Conservation (phyloP, 1,140 invertebrate species). For the Ceratitis capitata region DNA sequence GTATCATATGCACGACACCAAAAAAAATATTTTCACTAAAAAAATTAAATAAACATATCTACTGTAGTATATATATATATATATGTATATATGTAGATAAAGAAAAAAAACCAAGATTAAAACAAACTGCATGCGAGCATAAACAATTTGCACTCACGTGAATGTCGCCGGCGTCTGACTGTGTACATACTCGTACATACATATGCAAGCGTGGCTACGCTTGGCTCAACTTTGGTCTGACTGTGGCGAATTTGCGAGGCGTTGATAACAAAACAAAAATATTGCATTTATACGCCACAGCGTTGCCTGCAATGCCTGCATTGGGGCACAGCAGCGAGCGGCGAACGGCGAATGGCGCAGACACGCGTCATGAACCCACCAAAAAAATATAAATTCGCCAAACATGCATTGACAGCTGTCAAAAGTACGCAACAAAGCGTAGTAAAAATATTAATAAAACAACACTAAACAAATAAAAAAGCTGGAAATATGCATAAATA, state of each 20-base stretch:
- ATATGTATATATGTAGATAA: neutral
- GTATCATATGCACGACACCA: neutral
- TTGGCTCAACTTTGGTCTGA: too few relatives aligned
- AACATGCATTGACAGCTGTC: conserved; percentile 36
- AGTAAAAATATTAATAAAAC: neutral
- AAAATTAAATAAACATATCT: neutral
- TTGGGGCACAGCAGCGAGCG: neutral
- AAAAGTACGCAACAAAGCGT: conserved; percentile 11
- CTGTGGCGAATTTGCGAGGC: neutral
- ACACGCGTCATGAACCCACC: conserved; percentile 31
- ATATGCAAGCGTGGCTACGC: too few relatives aligned
- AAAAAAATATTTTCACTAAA: neutral
- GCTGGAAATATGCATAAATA: neutral
- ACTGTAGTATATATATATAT: neutral
- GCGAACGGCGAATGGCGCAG: neutral
- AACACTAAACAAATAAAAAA: neutral
- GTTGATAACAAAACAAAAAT: conserved; percentile 27
- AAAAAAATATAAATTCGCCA: conserved; percentile 16
- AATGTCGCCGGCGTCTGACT: neutral
- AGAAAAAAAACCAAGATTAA: too few relatives aligned
- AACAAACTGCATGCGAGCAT: too few relatives aligned
- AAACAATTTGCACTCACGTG: neutral
- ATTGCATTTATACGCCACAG: conserved; percentile 14
- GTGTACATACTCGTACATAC: too few relatives aligned
- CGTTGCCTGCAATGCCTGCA: neutral